A percentile compares a stretch with the other conserved stretches of the same genome.
Conservation (phyloP, 2,797 vertebrate genomes). For the Brachyrhaphis roseni region DNA sequence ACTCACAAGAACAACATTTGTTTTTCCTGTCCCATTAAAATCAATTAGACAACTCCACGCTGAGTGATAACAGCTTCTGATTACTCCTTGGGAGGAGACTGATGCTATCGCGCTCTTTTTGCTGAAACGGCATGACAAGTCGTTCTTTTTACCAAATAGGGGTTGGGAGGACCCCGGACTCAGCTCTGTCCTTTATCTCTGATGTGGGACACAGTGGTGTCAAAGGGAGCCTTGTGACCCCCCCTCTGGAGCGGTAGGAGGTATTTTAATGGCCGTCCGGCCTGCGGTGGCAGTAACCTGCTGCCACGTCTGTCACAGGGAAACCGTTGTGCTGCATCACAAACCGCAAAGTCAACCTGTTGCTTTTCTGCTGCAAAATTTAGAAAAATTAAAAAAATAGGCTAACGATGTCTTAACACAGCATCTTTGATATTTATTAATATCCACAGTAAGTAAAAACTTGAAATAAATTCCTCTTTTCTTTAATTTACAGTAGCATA, state of each 20-base stretch:
- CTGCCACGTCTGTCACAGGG: conserved; percentile 82
- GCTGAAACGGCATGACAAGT: conserved; percentile 50
- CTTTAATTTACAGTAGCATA: not conserved
- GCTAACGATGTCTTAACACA: no score
- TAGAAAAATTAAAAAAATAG: not conserved
- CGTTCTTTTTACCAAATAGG: conserved; percentile 49
- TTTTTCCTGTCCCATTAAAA: conserved; percentile 50
- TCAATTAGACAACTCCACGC: conserved; percentile 48
- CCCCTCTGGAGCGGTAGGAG: conserved; percentile 65
- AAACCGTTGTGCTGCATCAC: conserved; percentile 79
- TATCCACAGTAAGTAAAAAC: not conserved
- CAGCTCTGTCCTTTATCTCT: conserved; percentile 53
- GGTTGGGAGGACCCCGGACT: conserved; percentile 42
- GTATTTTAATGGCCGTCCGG: conserved; percentile 86
- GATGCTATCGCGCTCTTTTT: conserved; percentile 60
- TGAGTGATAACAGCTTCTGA: conserved; percentile 59
- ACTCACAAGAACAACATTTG: conserved; percentile 34
- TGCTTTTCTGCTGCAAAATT: not conserved
- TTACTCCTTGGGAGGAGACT: conserved; percentile 50
- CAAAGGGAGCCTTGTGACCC: conserved; percentile 71
- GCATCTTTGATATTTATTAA: not conserved
- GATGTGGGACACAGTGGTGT: conserved; percentile 67
- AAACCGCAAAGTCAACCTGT: conserved; percentile 60
- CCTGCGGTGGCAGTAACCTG: conserved; percentile 74
- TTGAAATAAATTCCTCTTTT: not conserved